Conservation (phyloP, 1,140 invertebrate genomes). For the Pteromalus puparum region DNA sequence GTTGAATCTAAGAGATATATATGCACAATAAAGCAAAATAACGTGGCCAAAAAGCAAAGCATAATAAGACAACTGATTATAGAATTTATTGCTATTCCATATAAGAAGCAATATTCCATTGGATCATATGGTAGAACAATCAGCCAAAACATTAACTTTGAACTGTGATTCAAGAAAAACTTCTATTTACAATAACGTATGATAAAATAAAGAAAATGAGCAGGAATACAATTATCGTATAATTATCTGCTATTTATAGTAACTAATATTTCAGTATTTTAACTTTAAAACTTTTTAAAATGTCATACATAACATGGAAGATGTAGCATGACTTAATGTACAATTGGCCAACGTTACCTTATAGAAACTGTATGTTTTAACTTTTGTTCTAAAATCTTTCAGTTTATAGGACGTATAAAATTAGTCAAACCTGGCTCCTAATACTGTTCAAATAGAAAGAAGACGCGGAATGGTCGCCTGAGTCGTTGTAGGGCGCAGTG, state of each 20-base stretch:
- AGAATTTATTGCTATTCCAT: no score
- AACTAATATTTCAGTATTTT: no score
- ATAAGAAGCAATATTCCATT: no score
- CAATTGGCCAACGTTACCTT: no score
- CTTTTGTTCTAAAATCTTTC: background rate
- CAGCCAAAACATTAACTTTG: background rate
- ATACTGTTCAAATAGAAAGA: constrained; percentile 32
- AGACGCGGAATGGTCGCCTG: background rate
- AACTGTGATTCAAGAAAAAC: background rate
- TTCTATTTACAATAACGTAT: background rate
- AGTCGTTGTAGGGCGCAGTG: background rate
- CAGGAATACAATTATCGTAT: no score
- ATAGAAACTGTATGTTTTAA: no score
- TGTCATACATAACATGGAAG: background rate
- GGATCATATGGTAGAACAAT: background rate
- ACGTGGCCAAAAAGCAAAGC: background rate
- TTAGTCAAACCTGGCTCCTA: constrained; percentile 52
- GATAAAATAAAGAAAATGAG: background rate
- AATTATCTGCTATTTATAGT: background rate
- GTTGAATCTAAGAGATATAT: constrained; percentile 55
- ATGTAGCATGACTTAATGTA: background rate
- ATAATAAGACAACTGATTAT: no score
- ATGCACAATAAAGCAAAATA: constrained; percentile 14
- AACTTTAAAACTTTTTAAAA: no score
- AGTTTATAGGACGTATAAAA: background rate